Conservation (phyloP, 2,888 invertebrate genomes). For the Xestia c-nigrum region DNA sequence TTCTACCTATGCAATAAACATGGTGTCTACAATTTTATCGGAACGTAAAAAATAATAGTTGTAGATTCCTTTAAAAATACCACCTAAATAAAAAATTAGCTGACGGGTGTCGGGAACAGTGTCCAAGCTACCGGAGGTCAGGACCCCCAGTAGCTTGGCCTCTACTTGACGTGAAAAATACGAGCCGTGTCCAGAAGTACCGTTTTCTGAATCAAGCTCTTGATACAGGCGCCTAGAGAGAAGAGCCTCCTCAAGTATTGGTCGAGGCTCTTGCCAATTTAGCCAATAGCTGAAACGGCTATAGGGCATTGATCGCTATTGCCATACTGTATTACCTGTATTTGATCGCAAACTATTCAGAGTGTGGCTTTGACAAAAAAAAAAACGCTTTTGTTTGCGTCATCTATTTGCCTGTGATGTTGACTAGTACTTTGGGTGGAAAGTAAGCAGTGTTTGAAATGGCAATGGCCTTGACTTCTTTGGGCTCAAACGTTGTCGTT, state of each 20-base stretch:
- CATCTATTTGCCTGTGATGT: neutral
- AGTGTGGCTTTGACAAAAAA: slow-evolving; percentile 22
- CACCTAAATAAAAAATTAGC: neutral
- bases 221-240: neutral
- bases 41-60: neutral
- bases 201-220: neutral
- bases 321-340: neutral
- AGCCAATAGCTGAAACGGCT: neutral
- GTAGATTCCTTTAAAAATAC: neutral
- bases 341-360: neutral
- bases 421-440: neutral
- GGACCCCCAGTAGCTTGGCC: too few species aligned
- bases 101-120: neutral
- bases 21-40: slow-evolving; percentile 12
- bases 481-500: neutral
- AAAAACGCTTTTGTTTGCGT: slow-evolving; percentile 13
- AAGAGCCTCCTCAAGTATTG: neutral
- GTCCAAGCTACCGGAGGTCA: neutral
- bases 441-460: slow-evolving; percentile 8
- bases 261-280: neutral
- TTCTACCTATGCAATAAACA: slow-evolving; percentile 11
- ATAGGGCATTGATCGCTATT: neutral
- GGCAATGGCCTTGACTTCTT: slow-evolving; percentile 9
- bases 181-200: neutral
- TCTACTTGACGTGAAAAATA: neutral